These are phyloP conservation scores for Morinoia aosen DNA, from an alignment of 2,888 invertebrate genomes.

Conservation along the genomic window DNA sequence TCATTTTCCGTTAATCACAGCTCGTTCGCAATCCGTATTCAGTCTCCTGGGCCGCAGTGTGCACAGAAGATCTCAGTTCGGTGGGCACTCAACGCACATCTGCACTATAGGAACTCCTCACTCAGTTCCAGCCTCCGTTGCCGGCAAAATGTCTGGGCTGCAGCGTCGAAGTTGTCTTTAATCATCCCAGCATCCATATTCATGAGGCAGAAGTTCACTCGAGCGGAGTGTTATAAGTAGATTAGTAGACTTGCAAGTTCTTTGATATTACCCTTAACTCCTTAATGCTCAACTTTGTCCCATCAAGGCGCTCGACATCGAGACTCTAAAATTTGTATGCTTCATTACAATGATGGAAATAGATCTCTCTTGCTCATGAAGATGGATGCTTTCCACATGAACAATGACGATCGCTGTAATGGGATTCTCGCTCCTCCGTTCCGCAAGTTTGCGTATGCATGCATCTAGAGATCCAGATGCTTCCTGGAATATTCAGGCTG, in stretches of 20 bases:
- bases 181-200: conserved; percentile 40
- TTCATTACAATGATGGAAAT: conserved; percentile 20
- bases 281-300: conserved; percentile 40
- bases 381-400: conserved; percentile 4
- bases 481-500: background rate
- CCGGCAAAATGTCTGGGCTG: background rate
- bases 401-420: background rate
- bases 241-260: conserved; percentile 45
- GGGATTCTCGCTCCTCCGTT: background rate
- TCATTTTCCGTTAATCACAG: too few relatives aligned
- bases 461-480: background rate
- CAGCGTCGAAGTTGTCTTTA: conserved; percentile 49
- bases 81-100: background rate
- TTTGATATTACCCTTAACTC: conserved; percentile 43
- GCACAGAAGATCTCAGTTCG: background rate
- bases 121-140: background rate
- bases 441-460: background rate
- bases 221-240: conserved; percentile 48
- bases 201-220: conserved; percentile 39
- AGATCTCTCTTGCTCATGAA: background rate
- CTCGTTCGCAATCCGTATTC: background rate
- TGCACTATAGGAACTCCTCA: background rate
- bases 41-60: background rate
- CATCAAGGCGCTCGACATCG: background rate
- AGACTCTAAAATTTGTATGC: conserved; percentile 12